Conservation (phyloP, 2,113 vertebrate genomes). For the Pteronura brasiliensis region DNA sequence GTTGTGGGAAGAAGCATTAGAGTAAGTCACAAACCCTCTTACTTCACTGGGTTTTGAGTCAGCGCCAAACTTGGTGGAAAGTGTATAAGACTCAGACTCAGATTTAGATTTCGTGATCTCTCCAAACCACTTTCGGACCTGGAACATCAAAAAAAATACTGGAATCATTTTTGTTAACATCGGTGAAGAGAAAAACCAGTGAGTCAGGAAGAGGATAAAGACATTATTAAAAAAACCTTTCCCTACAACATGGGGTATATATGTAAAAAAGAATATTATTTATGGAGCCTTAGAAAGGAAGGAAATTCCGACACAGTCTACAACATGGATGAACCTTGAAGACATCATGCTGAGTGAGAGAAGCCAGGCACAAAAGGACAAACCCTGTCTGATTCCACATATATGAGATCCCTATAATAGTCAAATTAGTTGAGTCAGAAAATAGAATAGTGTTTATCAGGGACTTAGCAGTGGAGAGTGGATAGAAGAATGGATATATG, state of each 20-base stretch:
- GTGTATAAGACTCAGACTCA: not conserved
- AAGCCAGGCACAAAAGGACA: not conserved
- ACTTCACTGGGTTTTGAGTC: constrained; percentile 37
- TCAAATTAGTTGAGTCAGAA: not conserved
- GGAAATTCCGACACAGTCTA: not conserved
- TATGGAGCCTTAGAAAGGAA: not conserved
- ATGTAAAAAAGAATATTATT: not conserved
- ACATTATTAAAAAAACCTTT: not conserved
- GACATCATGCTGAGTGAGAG: not conserved
- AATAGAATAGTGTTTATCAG: not conserved
- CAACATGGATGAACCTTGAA: not conserved
- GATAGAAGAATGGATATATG: not conserved
- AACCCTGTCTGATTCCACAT: not conserved
- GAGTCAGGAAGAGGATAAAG: not conserved
- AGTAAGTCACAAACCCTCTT: not conserved
- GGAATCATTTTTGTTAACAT: not conserved
- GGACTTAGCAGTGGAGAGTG: not conserved
- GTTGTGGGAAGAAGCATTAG: not conserved
- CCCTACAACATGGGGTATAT: not conserved
- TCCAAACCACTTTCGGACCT: constrained; percentile 65
- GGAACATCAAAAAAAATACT: not conserved
- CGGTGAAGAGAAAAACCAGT: not conserved
- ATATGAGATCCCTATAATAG: not conserved
- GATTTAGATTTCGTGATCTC: not conserved
- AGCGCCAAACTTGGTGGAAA: constrained; percentile 31